Conservation (phyloP, 2,113 vertebrate species). For the Hystrix cristata region DNA sequence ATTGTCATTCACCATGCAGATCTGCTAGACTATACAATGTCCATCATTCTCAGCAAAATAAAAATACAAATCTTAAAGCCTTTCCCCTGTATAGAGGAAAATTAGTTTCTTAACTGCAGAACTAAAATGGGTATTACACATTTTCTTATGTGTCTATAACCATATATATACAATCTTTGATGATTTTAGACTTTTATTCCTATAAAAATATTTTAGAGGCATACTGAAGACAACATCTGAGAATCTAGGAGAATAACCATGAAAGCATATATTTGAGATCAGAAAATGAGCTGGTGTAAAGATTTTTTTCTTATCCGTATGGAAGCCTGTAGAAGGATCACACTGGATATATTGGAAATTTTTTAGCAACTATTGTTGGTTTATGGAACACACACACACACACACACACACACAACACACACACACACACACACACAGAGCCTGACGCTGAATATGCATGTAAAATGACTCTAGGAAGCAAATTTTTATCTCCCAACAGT, state of each 20-base stretch:
- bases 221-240: background rate
- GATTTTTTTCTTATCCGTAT: background rate
- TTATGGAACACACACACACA: background rate
- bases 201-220: background rate
- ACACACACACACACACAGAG: background rate
- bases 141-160: background rate
- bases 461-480: background rate
- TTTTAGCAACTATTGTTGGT: background rate
- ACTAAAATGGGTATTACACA: background rate
- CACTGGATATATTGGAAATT: background rate
- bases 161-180: background rate
- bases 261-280: background rate
- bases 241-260: background rate
- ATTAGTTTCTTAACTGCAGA: background rate
- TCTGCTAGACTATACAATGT: background rate
- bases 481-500: background rate
- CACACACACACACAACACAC: background rate
- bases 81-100: background rate
- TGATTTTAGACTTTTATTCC: background rate
- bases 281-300: background rate
- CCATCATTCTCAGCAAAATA: background rate
- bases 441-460: background rate
- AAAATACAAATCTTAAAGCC: background rate
- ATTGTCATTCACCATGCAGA: background rate
- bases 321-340: background rate